Conservation (phyloP, 2,888 invertebrate genomes). For the Drosophila anceps region DNA sequence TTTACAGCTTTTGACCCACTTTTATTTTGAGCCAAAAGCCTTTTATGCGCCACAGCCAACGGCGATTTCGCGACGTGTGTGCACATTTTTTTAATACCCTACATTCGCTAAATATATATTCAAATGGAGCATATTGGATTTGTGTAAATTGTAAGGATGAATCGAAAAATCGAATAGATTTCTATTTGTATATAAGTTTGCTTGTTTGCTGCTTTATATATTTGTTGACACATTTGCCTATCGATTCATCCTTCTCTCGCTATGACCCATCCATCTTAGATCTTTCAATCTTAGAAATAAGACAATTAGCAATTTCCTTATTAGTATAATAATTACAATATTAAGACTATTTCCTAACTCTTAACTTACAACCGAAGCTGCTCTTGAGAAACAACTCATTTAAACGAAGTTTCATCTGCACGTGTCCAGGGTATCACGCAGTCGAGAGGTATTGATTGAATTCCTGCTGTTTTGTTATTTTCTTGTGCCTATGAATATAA, state of each 20-base stretch:
- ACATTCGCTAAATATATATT: not conserved
- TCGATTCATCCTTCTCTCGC: not conserved
- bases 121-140: not conserved
- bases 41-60: slow-evolving; percentile 61
- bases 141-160: not conserved
- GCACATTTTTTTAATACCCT: slow-evolving; percentile 28
- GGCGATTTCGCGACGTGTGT: slow-evolving; percentile 67
- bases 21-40: slow-evolving; percentile 67
- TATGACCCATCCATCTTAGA: too few relatives aligned
- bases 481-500: slow-evolving; percentile 72
- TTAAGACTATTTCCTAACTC: too few relatives aligned
- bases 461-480: not conserved
- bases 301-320: too few relatives aligned
- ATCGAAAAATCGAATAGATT: too few relatives aligned
- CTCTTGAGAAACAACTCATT: not conserved
- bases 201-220: too few relatives aligned
- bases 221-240: not conserved
- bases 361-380: too few relatives aligned
- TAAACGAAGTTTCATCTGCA: not conserved
- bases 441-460: not conserved
- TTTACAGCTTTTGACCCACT: slow-evolving; percentile 80
- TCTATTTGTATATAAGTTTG: too few relatives aligned
- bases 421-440: not conserved
- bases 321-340: too few relatives aligned
- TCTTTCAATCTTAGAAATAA: not conserved